Conservation (phyloP, 1,140 invertebrate species). For the Drosophila asahinai region DNA sequence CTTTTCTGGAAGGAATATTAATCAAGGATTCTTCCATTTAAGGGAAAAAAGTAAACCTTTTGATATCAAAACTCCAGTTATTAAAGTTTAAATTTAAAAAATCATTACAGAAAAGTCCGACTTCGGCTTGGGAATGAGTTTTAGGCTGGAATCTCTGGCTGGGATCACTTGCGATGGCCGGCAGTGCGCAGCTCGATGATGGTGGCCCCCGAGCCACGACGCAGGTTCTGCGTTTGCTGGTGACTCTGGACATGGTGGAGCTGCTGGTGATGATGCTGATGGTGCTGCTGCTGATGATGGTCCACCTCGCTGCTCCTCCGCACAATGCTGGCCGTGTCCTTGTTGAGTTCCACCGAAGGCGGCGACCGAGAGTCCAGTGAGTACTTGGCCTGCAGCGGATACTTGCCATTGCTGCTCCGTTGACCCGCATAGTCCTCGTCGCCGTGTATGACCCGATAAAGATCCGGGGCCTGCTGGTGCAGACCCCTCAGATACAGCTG, state of each 20-base stretch:
- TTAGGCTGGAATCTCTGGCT: neutral
- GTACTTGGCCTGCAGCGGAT: constrained; percentile 71
- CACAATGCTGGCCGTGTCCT: constrained; percentile 85
- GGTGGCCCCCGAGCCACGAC: constrained; percentile 63
- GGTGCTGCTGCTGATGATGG: constrained; percentile 41
- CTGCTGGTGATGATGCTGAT: constrained; percentile 45
- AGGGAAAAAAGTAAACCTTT: no score
- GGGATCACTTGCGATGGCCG: constrained; percentile 58
- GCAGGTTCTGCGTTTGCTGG: constrained; percentile 63
- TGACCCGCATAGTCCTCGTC: constrained; percentile 57
- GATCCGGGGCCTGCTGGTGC: constrained; percentile 90
- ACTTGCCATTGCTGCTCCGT: constrained; percentile 39
- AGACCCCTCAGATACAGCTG: constrained; percentile 90
- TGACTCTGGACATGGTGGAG: constrained; percentile 39
- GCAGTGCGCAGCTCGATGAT: constrained; percentile 64
- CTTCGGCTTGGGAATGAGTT: neutral
- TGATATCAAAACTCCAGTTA: neutral
- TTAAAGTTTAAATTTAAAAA: neutral
- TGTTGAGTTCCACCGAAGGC: constrained; percentile 80
- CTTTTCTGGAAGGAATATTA: neutral
- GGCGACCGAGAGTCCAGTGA: constrained; percentile 74
- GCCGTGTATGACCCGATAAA: constrained; percentile 89
- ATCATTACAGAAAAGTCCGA: neutral
- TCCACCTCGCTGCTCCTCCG: constrained; percentile 88
- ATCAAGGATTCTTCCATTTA: no score